Conservation (phyloP, 2,888 invertebrate species). For the Platycnemis pennipes region DNA sequence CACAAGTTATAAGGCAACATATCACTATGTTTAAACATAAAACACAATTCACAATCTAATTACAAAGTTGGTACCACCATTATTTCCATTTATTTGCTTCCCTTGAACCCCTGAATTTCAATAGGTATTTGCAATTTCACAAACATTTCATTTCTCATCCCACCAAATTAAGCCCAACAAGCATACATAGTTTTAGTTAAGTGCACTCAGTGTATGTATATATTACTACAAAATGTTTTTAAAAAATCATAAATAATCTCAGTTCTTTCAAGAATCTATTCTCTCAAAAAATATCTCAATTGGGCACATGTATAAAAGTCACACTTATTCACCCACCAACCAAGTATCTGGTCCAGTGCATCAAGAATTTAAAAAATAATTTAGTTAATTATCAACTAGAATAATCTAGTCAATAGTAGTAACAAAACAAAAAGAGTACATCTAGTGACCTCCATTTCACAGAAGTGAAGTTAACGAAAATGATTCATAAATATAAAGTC, state of each 20-base stretch:
- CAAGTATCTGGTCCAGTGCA: slow-evolving; percentile 51
- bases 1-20: slow-evolving; percentile 16
- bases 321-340: slow-evolving; percentile 49
- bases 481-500: slow-evolving; percentile 54
- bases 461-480: not conserved
- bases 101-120: slow-evolving; percentile 1
- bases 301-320: slow-evolving; percentile 56
- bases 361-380: slow-evolving; percentile 59
- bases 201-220: slow-evolving; percentile 59
- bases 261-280: slow-evolving; percentile 61
- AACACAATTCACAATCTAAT: not conserved
- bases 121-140: slow-evolving; percentile 6
- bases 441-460: slow-evolving; percentile 36
- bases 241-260: slow-evolving; percentile 60
- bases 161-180: slow-evolving; percentile 56
- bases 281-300: slow-evolving; percentile 60
- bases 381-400: slow-evolving; percentile 55
- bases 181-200: slow-evolving; percentile 57
- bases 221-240: slow-evolving; percentile 53
- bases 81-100: slow-evolving; percentile 26
- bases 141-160: slow-evolving; percentile 36
- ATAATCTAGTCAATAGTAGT: slow-evolving; percentile 42
- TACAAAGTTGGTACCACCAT: slow-evolving; percentile 44
- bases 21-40: slow-evolving; percentile 29
- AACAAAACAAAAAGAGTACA: slow-evolving; percentile 45